Evolutionary conservation across 2,888 invertebrate genomes (phyloP), one percentile per base, ranked within the genome.

Genomic region (Mystacides longicornis): DNA sequence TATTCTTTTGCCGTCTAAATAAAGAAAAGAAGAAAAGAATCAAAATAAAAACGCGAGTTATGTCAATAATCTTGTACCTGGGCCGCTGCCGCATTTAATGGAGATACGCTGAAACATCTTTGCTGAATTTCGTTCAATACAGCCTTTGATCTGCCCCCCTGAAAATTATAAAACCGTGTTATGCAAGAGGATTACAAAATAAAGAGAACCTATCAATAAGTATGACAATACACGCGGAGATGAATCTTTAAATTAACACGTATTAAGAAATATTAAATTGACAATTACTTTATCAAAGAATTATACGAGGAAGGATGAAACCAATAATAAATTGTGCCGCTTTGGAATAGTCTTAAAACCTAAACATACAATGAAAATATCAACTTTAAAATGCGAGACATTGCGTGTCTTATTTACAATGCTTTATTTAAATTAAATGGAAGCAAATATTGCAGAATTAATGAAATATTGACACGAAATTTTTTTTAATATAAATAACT

Each of bases 61-160:
- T 31, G n/a, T n/a, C n/a, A 46, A 46, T 46, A 46, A 11, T 23
- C 23, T 31, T 7, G 7, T 74, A 77, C 77, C 78, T 93, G 88
- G 49, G 85, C 78, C 63, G 90, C 88, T 14, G 86, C 83, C 51
- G 83, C 83, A 61, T 83, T 79, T 57, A 87, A 72, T 0, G 87
- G 86, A 23, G 90, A 89, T 60, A 85, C 79, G 73, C 89, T 90
- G 81, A 92, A 91, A 71, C 90, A 90, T 82, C 91, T 82, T 71
- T 82, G 81, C 68, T 89, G 87, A 62, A 89, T 80, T 66, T 89
- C 75, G 69, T 71, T 70, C 47, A 75, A 69, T 56, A 69, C 68
- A 58, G 69, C 68, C 67, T 71, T 72, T 56, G 79, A 75, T 77
- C 79, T 49, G 43, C 58, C 58, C 33, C 58, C 58, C 58, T 58